Conservation (phyloP, 2,113 vertebrate genomes). For the Monopterus albus region DNA sequence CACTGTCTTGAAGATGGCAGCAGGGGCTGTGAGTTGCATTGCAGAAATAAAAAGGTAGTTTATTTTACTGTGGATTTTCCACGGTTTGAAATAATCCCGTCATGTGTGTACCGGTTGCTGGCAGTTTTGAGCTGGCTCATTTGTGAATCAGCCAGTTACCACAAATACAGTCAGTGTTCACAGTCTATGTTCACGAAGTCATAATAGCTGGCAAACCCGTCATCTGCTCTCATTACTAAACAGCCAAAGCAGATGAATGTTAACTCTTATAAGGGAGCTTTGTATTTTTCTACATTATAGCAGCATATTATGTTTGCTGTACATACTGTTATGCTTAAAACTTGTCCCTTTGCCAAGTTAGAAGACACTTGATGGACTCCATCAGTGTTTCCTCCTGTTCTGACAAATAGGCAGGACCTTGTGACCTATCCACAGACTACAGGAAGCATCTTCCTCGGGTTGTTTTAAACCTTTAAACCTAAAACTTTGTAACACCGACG, state of each 20-base stretch:
- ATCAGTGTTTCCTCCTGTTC: neutral
- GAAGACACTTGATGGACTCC: slow-evolving; percentile 2
- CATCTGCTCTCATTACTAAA: neutral
- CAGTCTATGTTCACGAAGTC: no score
- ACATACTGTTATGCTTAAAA: neutral
- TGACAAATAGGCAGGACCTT: neutral
- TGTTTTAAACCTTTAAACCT: neutral
- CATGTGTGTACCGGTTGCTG: slow-evolving; percentile 2
- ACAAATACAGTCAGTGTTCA: neutral
- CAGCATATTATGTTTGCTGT: neutral
- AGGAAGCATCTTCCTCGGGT: neutral
- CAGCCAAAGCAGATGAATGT: neutral
- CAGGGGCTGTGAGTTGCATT: neutral
- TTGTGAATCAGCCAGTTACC: slow-evolving; percentile 6
- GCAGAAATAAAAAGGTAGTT: slow-evolving; percentile 12
- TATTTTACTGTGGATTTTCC: slow-evolving; percentile 3
- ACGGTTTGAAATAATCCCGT: slow-evolving; percentile 30
- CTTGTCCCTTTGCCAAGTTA: neutral
- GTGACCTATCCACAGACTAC: neutral
- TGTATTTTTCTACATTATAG: neutral
- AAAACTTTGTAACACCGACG: neutral
- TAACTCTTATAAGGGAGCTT: neutral
- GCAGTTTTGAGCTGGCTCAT: neutral
- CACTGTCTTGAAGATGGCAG: neutral
- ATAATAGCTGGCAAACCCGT: neutral